Evolutionary conservation across 2,113 vertebrate genomes (phyloP).

Genomic region (Hepsetus odoe): DNA sequence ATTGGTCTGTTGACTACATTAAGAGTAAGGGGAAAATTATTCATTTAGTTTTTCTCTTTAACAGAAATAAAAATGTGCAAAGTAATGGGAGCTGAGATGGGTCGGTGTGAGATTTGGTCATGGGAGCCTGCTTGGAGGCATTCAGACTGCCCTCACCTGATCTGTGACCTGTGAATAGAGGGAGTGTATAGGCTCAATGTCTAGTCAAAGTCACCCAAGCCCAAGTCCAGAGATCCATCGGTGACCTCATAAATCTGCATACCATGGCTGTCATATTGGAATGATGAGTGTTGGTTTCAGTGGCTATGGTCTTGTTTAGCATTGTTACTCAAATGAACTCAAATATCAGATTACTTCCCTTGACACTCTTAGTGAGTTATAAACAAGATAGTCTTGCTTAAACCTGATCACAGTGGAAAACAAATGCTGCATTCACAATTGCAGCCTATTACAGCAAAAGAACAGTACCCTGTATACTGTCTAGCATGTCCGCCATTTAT

Average conservation of each 20-base stretch:
- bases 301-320: not conserved
- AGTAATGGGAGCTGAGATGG: no score
- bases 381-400: not conserved
- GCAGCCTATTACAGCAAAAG: no score
- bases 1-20: no score
- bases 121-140: slow-evolving; percentile 47
- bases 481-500: no score
- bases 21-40: no score
- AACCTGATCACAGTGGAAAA: not conserved
- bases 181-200: slow-evolving; percentile 6
- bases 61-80: no score
- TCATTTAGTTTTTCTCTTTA: no score
- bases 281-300: slow-evolving; percentile 17
- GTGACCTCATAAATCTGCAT: slow-evolving; percentile 34
- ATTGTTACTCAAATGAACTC: slow-evolving; percentile 12
- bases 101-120: slow-evolving; percentile 49
- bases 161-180: slow-evolving; percentile 38
- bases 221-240: slow-evolving; percentile 27
- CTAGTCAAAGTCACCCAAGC: slow-evolving; percentile 44
- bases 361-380: not conserved
- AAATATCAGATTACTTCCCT: slow-evolving; percentile 28
- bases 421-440: no score
- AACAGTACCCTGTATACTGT: no score
- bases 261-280: slow-evolving; percentile 17
- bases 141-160: slow-evolving; percentile 36